Percentiles rank a stretch among this genome's conserved stretches.
phyloP scores from a whole-genome alignment of 2,888 invertebrate genomes.

The Acanthosepion pharaonis region DNA sequence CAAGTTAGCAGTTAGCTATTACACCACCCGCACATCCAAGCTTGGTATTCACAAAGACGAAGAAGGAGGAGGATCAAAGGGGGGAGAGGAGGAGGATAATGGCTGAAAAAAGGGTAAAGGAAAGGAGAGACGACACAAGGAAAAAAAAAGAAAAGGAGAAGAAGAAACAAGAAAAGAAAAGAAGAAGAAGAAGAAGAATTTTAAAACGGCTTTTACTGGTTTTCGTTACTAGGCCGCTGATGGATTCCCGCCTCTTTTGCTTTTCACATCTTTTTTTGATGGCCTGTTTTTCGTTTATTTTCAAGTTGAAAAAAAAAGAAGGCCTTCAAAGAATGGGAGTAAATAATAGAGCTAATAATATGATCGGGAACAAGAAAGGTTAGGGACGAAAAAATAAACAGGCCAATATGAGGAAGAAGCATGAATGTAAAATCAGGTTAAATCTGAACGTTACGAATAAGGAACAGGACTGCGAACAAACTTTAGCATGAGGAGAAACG shows the following conservation, averaged over 20 bases:
- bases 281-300: constrained; percentile 3
- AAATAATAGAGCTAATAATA: constrained; percentile 33
- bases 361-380: background rate
- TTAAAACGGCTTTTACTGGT: background rate
- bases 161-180: too few species aligned
- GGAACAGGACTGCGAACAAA: background rate
- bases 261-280: background rate
- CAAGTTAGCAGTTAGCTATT: too few species aligned
- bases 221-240: background rate
- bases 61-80: too few species aligned
- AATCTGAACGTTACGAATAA: background rate
- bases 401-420: background rate
- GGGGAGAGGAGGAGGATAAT: background rate
- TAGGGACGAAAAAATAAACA: background rate
- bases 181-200: too few species aligned
- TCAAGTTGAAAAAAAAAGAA: background rate
- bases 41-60: too few species aligned
- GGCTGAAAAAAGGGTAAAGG: too few species aligned
- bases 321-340: background rate
- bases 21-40: too few species aligned
- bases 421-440: background rate
- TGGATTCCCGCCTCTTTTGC: background rate
- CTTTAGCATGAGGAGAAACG: too few species aligned
- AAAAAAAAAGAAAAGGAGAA: too few species aligned
- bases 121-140: too few species aligned